phyloP scores from a whole-genome alignment of 2,113 vertebrate species.

The Pipra filicauda region DNA sequence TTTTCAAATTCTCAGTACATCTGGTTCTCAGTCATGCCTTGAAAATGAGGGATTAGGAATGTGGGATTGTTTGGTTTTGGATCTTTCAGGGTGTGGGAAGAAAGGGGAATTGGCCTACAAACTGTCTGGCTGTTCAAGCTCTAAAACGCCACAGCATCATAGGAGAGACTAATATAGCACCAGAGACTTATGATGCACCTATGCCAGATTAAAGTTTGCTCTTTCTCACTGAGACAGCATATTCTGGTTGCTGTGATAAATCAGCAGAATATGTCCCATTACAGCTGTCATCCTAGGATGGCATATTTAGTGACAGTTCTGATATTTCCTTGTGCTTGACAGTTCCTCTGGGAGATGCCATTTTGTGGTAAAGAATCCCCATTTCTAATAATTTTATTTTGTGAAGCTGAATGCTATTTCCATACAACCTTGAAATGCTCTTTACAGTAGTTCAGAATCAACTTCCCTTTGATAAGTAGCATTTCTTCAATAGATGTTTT shows the following conservation, averaged over 20 bases:
- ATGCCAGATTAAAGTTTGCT: neutral
- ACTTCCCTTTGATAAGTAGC: neutral
- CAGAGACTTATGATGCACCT: neutral
- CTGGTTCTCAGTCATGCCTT: neutral
- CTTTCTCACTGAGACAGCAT: neutral
- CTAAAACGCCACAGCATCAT: neutral
- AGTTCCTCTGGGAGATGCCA: neutral
- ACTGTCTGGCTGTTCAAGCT: neutral
- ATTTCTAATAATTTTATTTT: neutral
- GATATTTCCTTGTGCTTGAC: neutral
- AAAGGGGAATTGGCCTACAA: neutral
- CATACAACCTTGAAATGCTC: neutral
- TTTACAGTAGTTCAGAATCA: neutral
- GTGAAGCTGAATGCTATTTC: neutral
- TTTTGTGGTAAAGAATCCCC: neutral
- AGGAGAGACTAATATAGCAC: neutral
- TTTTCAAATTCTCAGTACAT: neutral
- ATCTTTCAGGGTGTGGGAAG: fast-evolving
- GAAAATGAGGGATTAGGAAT: neutral
- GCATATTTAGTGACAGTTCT: neutral
- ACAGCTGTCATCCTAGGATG: neutral
- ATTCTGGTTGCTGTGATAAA: neutral
- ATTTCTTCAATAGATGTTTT: neutral
- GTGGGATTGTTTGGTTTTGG: fast-evolving
- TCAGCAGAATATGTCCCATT: neutral